These are phyloP conservation scores for Etia nguti DNA, from an alignment of 2,113 vertebrate species.

Conservation along the genomic window DNA sequence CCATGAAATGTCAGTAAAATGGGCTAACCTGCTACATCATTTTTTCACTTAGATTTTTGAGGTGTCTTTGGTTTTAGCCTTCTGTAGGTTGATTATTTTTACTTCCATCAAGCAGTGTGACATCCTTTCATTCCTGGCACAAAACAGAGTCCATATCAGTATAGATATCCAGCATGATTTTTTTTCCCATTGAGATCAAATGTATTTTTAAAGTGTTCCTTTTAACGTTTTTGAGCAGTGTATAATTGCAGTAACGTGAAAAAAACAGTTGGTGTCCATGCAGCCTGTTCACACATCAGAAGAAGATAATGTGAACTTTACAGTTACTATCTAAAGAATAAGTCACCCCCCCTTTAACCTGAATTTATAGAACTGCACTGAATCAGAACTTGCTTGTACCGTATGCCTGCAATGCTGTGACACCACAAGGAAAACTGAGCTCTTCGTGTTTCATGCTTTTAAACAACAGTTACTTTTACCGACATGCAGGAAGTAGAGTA, in stretches of 20 bases:
- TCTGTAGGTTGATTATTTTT: too few relatives aligned
- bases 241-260: neutral
- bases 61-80: too few relatives aligned
- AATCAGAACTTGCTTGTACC: neutral
- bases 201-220: neutral
- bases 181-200: neutral
- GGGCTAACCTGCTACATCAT: too few relatives aligned
- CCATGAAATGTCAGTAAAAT: too few relatives aligned
- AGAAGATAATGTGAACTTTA: neutral
- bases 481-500: neutral
- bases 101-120: too few relatives aligned
- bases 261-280: neutral
- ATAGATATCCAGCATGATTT: too few relatives aligned
- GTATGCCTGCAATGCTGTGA: neutral
- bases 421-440: neutral
- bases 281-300: neutral
- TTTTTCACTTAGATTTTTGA: too few relatives aligned
- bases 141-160: too few relatives aligned
- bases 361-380: neutral
- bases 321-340: neutral
- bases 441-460: neutral
- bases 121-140: too few relatives aligned
- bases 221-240: neutral
- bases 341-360: neutral
- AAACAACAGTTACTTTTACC: neutral